Evolutionary conservation across 1,140 invertebrate species (phyloP), one percentile per base, ranked within the genome.

Genomic region (Apolygus lucorum): DNA sequence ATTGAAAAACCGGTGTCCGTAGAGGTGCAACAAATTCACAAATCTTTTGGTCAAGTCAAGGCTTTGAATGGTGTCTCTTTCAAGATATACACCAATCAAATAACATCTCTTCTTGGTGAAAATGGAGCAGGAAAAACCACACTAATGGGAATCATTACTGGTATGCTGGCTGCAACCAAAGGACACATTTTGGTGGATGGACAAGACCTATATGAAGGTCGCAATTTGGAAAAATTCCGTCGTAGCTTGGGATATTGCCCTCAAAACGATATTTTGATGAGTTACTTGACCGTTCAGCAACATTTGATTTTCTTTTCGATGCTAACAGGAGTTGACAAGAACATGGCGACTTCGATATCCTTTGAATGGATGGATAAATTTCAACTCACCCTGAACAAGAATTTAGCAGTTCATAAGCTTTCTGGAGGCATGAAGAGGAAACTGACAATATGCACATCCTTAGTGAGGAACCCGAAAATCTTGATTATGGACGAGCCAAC

Each of bases 181-280:
- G 89, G 89, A 27, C 82, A 82, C 68, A 85, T 88, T 22, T 64
- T 81, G n/a, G 81, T 89, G 42, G 85, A 88, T 74, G 86, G 84
- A 17, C 83, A 81, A 78, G 85, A 88, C 75, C 83, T 90, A 49
- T 74, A 78, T 49, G 13, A 54, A n/a, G 81, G 17, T 4, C 4
- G 76, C 28, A 77, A 85, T 67, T 80, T 84, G 52, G 74, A 78
- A 4, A 73, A 34, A 26, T 78, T 82, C 71, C 79, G 86, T 69
- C 78, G 79, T 13, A 84, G 84, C 76, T 78, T 92, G 1, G 90
- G 90, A 2, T 78, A 91, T 28, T 99, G 96, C 80, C 95, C 95
- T 13, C 96, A 99, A 78, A 93, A 97, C 77, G 93, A 98, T 79
- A 89, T 98, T 70, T 83, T 98, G 0, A 96, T 98, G 78, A 88